A percentile compares a stretch with the other conserved stretches of the same genome.
Evolutionary conservation across 1,140 invertebrate genomes (phyloP).

Genomic region (Gryllus bimaculatus): DNA sequence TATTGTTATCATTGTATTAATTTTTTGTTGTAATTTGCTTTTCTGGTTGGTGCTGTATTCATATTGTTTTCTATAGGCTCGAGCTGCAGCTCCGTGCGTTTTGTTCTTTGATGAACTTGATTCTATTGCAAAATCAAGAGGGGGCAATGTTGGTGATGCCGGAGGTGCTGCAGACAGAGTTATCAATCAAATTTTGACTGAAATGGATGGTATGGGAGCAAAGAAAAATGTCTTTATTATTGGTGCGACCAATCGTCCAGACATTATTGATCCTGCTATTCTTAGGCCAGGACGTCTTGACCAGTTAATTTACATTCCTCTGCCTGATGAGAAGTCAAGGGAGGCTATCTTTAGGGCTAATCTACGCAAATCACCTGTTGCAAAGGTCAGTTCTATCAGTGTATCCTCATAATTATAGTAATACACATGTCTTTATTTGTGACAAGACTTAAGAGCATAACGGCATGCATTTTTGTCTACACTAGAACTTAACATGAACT

Average conservation of each 20-base stretch:
- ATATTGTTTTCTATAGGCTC: slow-evolving; percentile 99
- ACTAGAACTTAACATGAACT: not conserved
- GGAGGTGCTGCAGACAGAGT: slow-evolving; percentile 98
- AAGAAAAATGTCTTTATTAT: slow-evolving; percentile 99
- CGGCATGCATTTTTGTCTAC: not conserved
- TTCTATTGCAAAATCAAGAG: slow-evolving; percentile 97
- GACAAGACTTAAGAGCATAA: not conserved
- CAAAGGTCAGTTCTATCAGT: slow-evolving; percentile 48
- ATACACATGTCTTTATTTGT: slow-evolving; percentile 6
- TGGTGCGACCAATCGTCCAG: slow-evolving; percentile 87
- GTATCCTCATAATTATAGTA: no score
- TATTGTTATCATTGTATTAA: slow-evolving; percentile 31
- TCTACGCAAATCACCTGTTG: slow-evolving; percentile 92
- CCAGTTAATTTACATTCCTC: slow-evolving; percentile 98
- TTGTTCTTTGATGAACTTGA: slow-evolving; percentile 99
- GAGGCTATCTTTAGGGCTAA: slow-evolving; percentile 93
- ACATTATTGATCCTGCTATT: slow-evolving; percentile 99
- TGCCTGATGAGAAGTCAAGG: slow-evolving; percentile 96
- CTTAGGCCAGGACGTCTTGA: slow-evolving; percentile 95
- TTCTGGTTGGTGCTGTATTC: no score
- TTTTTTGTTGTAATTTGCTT: slow-evolving; percentile 8
- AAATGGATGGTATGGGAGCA: slow-evolving; percentile 99
- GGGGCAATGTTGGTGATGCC: slow-evolving; percentile 93
- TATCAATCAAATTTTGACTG: slow-evolving; percentile 98
- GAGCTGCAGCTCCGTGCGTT: slow-evolving; percentile 98